Conservation (phyloP, 2,888 invertebrate species). For the Maniola hyperantus region DNA sequence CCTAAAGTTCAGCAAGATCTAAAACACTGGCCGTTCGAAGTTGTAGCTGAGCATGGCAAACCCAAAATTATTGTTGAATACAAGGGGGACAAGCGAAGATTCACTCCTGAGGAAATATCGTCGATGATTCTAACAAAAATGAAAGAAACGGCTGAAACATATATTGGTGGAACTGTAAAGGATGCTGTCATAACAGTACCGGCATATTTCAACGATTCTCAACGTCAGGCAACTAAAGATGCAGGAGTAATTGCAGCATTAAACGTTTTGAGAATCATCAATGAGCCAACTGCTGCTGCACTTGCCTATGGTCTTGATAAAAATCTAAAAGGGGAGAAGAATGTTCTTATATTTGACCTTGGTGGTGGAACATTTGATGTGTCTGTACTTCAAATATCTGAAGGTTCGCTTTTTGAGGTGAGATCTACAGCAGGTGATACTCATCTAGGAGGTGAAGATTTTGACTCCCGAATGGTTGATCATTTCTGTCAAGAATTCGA, state of each 20-base stretch:
- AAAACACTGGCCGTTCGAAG: constrained; percentile 92
- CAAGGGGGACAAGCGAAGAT: constrained; percentile 88
- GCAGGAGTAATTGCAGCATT: constrained; percentile 93
- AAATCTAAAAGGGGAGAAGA: constrained; percentile 88
- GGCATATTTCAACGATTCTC: constrained; percentile 92
- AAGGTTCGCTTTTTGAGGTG: constrained; percentile 92
- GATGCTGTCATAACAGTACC: constrained; percentile 93
- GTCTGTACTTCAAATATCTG: constrained; percentile 93
- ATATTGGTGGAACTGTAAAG: constrained; percentile 86
- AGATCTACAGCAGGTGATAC: constrained; percentile 92
- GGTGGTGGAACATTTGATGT: constrained; percentile 97
- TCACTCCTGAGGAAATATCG: constrained; percentile 92
- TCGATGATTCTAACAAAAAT: constrained; percentile 94
- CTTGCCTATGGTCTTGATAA: constrained; percentile 92
- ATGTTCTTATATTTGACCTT: constrained; percentile 89
- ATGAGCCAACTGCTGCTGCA: constrained; percentile 95
- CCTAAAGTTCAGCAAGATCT: constrained; percentile 89
- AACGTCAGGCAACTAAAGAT: constrained; percentile 94
- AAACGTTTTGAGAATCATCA: constrained; percentile 94
- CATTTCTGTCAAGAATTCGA: constrained; percentile 91
- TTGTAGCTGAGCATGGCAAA: constrained; percentile 85
- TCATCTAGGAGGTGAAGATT: constrained; percentile 90
- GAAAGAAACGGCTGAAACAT: constrained; percentile 90
- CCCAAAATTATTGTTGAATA: constrained; percentile 89
- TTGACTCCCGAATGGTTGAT: constrained; percentile 90